Percentiles rank a stretch among this genome's conserved stretches.
Conservation (phyloP, 2,888 invertebrate genomes). For the Drosophila buzzatii region DNA sequence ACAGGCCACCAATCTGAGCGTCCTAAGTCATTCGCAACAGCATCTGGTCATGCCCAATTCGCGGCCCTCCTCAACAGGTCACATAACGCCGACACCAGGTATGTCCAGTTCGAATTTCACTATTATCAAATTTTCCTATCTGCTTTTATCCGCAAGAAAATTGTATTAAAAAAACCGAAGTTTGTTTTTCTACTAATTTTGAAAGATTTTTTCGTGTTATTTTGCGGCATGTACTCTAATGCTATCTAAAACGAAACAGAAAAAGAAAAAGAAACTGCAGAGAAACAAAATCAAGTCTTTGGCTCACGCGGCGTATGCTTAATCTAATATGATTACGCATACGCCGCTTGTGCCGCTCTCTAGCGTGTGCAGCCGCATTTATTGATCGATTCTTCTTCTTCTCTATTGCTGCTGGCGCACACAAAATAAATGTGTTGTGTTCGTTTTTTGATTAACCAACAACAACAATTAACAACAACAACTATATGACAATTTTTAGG, state of each 20-base stretch:
- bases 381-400: slow-evolving; percentile 1
- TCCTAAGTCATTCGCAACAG: slow-evolving; percentile 87
- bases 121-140: not conserved
- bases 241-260: slow-evolving; percentile 26
- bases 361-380: slow-evolving; percentile 6
- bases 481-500: slow-evolving; percentile 82
- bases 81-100: slow-evolving; percentile 88
- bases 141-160: slow-evolving; percentile 22
- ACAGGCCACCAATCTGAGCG: slow-evolving; percentile 86
- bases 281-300: slow-evolving; percentile 1
- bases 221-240: slow-evolving; percentile 64
- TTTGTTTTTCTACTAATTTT: slow-evolving; percentile 49
- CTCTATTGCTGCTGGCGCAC: slow-evolving; percentile 25
- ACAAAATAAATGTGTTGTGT: slow-evolving; percentile 24
- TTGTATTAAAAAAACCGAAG: slow-evolving; percentile 26
- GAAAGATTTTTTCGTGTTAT: slow-evolving; percentile 19
- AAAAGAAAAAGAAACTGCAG: not conserved
- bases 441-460: slow-evolving; percentile 65
- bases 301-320: slow-evolving; percentile 59
- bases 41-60: slow-evolving; percentile 86
- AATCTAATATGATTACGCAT: slow-evolving; percentile 64
- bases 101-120: slow-evolving; percentile 42
- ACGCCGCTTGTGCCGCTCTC: slow-evolving; percentile 40
- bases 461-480: slow-evolving; percentile 51
- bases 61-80: slow-evolving; percentile 87